Evolutionary conservation across 2,888 invertebrate genomes (phyloP), one percentile per base, ranked within the genome.

Genomic region (Chironomus riparius): DNA sequence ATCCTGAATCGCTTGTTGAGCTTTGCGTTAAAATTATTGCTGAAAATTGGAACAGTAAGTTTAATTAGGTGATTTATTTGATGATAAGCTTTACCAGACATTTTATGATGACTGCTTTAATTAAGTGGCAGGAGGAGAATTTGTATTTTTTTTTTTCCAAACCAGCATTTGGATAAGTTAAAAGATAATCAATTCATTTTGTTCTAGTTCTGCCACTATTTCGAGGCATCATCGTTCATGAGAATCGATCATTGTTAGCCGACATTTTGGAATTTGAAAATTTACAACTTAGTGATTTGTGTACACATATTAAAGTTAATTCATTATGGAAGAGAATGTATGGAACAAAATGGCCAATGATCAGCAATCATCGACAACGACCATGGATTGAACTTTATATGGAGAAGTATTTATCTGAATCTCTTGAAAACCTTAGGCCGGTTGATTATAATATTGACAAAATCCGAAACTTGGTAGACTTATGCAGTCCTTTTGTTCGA

Each of bases 371-470:
- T 73, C 79, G 78, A 47, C 47, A 47, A 18, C 76, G 71, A 12
- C 79, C 78, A 70, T 84, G 84, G 84, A 83, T 84, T 80, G 82
- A 81, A 79, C 80, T 82, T 77, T 84, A 83, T 80, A 83, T 84
- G 83, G 83, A 84, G 79, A 82, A 82, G 79, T 82, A 84, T 81
- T 80, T 84, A 78, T 81, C 83, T 78, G 83, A 84, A 80, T 82
- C 82, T 78, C 80, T 84, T 77, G 83, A 84, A 79, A 81, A 82
- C 78, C 79, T 82, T 77, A 81, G 82, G 78, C 80, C 83, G 78
- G 79, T 78, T 78, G 83, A 83, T 79, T 83, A 83, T 77, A 83
- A 83, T 69, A 80, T 80, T 79, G 83, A 84, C 74, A 79, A 79
- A 61, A 80, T 82, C 12, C 81, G 81, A 78, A 78, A 78, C 68